phyloP scores from a whole-genome alignment of 1,140 invertebrate genomes.

The Copidosoma floridanum region DNA sequence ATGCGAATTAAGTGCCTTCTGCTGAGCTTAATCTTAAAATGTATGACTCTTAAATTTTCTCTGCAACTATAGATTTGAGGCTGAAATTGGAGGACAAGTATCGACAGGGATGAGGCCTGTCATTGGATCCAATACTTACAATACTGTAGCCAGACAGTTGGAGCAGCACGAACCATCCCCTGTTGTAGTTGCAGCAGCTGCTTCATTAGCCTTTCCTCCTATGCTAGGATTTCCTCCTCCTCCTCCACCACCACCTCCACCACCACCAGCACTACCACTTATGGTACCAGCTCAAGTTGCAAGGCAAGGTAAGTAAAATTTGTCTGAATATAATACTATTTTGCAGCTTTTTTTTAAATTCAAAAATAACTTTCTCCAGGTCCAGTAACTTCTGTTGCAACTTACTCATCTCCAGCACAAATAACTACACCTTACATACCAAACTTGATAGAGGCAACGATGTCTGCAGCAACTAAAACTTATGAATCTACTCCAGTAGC shows the following conservation, averaged over 20 bases:
- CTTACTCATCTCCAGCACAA: constrained; percentile 51
- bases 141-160: constrained; percentile 65
- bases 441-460: constrained; percentile 48
- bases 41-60: constrained; percentile 13
- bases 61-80: constrained; percentile 69
- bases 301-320: constrained; percentile 42
- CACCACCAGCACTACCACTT: constrained; percentile 57
- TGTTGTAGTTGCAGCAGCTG: constrained; percentile 48
- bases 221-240: constrained; percentile 53
- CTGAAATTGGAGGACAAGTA: constrained; percentile 73
- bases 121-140: constrained; percentile 68
- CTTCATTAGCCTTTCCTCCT: constrained; percentile 42
- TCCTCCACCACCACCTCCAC: constrained; percentile 62
- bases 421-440: constrained; percentile 49
- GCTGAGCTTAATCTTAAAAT: too few species aligned
- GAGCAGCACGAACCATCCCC: constrained; percentile 57
- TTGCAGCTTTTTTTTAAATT: too few species aligned
- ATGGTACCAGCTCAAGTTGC: constrained; percentile 63
- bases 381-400: constrained; percentile 49
- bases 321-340: too few species aligned
- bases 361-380: too few species aligned
- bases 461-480: constrained; percentile 47
- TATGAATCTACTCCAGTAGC: constrained; percentile 43
- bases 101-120: constrained; percentile 61
- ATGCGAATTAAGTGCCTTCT: too few species aligned